A percentile compares a stretch with the other conserved stretches of the same genome.
Conservation (phyloP, 2,113 vertebrate species). For the Amazona guildingii region DNA sequence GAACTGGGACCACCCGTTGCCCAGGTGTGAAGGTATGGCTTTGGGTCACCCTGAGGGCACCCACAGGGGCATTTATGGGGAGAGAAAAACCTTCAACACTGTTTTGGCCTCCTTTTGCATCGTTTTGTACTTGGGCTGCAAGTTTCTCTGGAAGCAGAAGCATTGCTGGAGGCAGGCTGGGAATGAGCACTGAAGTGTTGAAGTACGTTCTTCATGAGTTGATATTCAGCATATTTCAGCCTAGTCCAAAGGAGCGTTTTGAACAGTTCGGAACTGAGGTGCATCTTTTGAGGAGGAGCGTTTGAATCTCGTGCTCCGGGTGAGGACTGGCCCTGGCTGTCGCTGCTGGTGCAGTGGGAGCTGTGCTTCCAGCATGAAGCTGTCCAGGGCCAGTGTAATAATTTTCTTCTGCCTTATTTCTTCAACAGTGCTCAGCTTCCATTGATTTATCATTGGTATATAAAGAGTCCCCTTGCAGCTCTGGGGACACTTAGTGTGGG, state of each 20-base stretch:
- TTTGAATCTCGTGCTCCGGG: accelerated
- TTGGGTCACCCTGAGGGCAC: neutral
- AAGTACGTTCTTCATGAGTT: accelerated
- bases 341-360: neutral
- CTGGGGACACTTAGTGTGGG: neutral
- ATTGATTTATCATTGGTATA: neutral
- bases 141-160: neutral
- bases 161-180: neutral
- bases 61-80: accelerated
- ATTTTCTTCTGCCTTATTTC: neutral
- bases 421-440: neutral
- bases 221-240: neutral
- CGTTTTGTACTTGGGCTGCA: neutral
- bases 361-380: neutral
- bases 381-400: accelerated
- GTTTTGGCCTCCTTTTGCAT: neutral
- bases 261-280: neutral
- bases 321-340: neutral
- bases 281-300: accelerated
- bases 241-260: accelerated
- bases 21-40: conserved; percentile 93
- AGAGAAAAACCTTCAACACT: neutral
- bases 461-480: neutral
- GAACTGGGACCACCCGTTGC: conserved; percentile 94
- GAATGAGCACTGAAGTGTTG: accelerated